Evolutionary conservation across 2,113 vertebrate genomes (phyloP).

Genomic region (Lampris incognitus): DNA sequence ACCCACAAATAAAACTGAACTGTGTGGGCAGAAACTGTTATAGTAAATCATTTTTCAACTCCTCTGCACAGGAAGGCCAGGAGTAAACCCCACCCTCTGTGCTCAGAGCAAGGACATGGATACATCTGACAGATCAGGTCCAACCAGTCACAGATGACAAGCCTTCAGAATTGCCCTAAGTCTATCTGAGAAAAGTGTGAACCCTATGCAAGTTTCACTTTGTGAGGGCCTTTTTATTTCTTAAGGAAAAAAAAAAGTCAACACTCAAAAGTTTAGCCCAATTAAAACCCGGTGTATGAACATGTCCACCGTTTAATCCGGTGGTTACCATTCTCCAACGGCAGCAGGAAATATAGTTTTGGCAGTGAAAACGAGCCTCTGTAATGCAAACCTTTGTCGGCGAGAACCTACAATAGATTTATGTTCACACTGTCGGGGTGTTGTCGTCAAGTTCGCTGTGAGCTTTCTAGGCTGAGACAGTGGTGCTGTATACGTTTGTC

Average conservation of each 20-base stretch:
- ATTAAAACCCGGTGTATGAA: neutral
- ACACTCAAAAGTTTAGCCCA: neutral
- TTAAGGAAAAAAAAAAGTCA: slow-evolving; percentile 4
- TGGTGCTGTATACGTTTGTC: neutral
- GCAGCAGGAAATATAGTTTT: neutral
- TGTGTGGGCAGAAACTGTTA: slow-evolving; percentile 32
- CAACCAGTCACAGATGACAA: slow-evolving; percentile 82
- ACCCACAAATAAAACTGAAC: neutral
- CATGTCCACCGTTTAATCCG: neutral
- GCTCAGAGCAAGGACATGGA: slow-evolving; percentile 77
- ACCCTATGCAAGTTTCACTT: slow-evolving; percentile 38
- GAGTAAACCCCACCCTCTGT: slow-evolving; percentile 80
- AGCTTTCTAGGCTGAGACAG: slow-evolving; percentile 5
- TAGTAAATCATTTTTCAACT: slow-evolving; percentile 44
- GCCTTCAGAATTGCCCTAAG: slow-evolving; percentile 74
- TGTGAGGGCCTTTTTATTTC: slow-evolving; percentile 41
- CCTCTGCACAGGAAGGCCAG: slow-evolving; percentile 60
- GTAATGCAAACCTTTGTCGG: slow-evolving; percentile 12
- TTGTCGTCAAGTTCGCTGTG: neutral
- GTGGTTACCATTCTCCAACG: neutral
- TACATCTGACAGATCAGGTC: slow-evolving; percentile 84
- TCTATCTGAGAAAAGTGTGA: slow-evolving; percentile 67
- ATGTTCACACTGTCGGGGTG: slow-evolving; percentile 1
- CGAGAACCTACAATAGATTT: neutral
- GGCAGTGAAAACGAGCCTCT: neutral